Evolutionary conservation across 2,888 invertebrate species (phyloP), one percentile per base, ranked within the genome.

Genomic region (Stomorhina lunata): DNA sequence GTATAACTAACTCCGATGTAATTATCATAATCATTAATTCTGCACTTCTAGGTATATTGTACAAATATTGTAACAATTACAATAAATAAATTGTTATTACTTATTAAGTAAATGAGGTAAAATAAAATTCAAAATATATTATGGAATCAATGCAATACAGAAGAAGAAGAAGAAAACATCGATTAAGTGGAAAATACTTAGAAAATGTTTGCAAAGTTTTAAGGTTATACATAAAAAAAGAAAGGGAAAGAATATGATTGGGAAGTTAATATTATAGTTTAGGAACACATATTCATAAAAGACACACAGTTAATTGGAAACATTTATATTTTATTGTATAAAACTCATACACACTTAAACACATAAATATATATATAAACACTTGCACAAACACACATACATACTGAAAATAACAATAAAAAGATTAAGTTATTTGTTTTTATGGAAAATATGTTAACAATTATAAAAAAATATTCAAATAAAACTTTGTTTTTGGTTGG

Each of bases 381-480:
- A 76, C 22, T 27, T 10, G 15, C 22, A 61, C 40, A 9, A 9
- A 57, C 25, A 73, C 29, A 63, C 3, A 71, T 22, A 43, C 53
- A 73, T 48, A 59, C 27, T 32, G 48, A n/a, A 2, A 20, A 25
- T 9, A 81, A 71, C 32, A 57, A 65, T 22, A 22, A 32, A n/a
- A 17, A 57, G 29, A 22, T 32, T 57, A 34, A 59, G 48, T 48
- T 48, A 48, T 55, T 57, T 55, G 29, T 55, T 25, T 57, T 7
- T 71, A 32, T 57, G 43, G n/a, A n/a, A 53, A 55, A 40, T 2
- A 45, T 17, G 27, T 53, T 32, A 34, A 34, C 45, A 71, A 34
- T 71, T 59, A 59, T 45, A 22, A 5, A 34, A n/a, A 63, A 59
- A 25, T 25, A 59, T 45, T 25, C 20, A 59, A 48, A 29, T 22